These are phyloP conservation scores for Catalaphyllia jardinei DNA, from an alignment of 64 coral and sea anemone genomes.

Conservation along the genomic window DNA sequence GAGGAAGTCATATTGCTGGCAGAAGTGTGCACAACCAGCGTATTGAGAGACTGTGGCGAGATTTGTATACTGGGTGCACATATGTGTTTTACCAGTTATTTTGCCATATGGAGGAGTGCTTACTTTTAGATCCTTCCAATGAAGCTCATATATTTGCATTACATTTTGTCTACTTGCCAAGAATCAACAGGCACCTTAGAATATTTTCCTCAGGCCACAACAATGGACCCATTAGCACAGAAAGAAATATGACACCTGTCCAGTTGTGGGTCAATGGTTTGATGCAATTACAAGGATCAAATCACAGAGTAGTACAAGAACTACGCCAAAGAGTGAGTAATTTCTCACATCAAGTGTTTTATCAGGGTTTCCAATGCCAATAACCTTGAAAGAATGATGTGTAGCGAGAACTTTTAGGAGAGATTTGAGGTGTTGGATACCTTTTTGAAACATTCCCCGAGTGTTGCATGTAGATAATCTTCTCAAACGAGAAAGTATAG, in stretches of 20 bases:
- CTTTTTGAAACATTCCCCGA: not conserved
- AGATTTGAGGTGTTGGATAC: conserved; percentile 12
- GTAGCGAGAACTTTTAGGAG: not conserved
- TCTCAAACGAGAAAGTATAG: not conserved
- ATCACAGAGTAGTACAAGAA: conserved; percentile 17
- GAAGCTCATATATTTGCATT: conserved; percentile 25
- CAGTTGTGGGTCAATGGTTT: conserved; percentile 47
- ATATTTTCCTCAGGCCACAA: conserved; percentile 49
- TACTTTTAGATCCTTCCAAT: conserved; percentile 22
- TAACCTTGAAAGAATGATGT: not conserved
- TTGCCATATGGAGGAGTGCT: conserved; percentile 2
- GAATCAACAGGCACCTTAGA: conserved; percentile 7
- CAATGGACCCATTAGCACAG: conserved; percentile 50
- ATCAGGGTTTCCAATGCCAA: not conserved
- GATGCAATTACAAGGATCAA: not conserved
- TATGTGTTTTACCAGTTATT: conserved; percentile 19
- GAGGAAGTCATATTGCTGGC: not conserved
- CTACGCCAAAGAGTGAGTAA: conserved; percentile 1
- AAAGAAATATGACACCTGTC: conserved; percentile 45
- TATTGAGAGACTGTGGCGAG: conserved; percentile 7
- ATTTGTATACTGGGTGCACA: conserved; percentile 17
- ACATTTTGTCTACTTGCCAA: conserved; percentile 41
- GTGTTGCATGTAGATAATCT: not conserved
- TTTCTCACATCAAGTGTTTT: not conserved
- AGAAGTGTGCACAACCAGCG: not conserved